A percentile compares a stretch with the other conserved stretches of the same genome.
Evolutionary conservation across 2,797 vertebrate species (phyloP).

Genomic region (Erithacus rubecula): DNA sequence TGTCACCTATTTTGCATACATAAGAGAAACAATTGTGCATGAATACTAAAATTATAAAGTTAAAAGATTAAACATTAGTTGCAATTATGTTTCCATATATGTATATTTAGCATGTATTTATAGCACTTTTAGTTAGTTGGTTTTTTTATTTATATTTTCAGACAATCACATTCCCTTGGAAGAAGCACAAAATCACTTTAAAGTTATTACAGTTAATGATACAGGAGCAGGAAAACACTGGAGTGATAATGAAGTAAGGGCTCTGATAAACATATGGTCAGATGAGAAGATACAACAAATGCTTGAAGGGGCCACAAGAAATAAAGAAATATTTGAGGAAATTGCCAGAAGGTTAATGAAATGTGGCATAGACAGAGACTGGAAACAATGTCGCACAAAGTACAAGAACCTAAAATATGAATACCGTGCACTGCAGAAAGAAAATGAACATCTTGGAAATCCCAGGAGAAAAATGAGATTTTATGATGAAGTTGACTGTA

Average conservation of each 20-base stretch:
- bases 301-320: conserved; percentile 86
- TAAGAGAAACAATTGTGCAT: neutral
- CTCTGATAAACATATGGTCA: conserved; percentile 84
- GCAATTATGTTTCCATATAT: neutral
- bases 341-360: conserved; percentile 84
- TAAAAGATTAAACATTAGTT: neutral
- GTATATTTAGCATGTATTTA: neutral
- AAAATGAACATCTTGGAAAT: conserved; percentile 79
- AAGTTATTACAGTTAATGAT: conserved; percentile 82
- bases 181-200: conserved; percentile 77
- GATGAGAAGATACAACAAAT: conserved; percentile 84
- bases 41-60: neutral
- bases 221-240: conserved; percentile 82
- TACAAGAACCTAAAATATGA: conserved; percentile 92
- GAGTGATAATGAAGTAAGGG: conserved; percentile 88
- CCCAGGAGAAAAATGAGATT: conserved; percentile 84
- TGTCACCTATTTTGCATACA: neutral
- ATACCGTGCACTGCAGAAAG: conserved; percentile 84
- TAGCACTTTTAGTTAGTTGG: neutral
- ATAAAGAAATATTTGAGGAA: conserved; percentile 90
- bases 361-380: conserved; percentile 86
- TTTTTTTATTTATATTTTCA: conserved; percentile 46
- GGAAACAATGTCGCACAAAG: conserved; percentile 89
- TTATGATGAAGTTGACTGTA: conserved; percentile 85
- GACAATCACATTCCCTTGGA: conserved; percentile 67